A percentile compares a stretch with the other conserved stretches of the same genome.
Evolutionary conservation across 2,797 vertebrate genomes (phyloP).

Genomic region (Acipenser transmontanus): DNA sequence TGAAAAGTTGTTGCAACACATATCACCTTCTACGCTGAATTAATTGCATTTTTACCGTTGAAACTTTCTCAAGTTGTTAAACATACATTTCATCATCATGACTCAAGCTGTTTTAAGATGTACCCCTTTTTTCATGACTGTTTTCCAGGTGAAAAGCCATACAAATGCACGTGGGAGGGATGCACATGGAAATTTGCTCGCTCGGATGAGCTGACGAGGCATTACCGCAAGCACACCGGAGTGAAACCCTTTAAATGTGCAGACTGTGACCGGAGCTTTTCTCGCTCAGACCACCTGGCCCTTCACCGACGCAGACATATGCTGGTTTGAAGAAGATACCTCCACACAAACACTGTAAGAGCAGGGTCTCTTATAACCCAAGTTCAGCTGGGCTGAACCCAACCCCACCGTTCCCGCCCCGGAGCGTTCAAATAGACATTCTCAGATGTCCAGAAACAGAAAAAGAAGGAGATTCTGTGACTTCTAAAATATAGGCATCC

Average conservation of each 20-base stretch:
- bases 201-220: conserved; percentile 96
- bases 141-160: conserved; percentile 91
- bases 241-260: conserved; percentile 99
- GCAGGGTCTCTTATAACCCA: conserved; percentile 81
- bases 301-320: conserved; percentile 96
- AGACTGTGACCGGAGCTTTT: conserved; percentile 98
- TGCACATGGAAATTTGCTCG: conserved; percentile 99
- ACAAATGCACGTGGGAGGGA: conserved; percentile 98
- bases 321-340: conserved; percentile 82
- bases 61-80: too few relatives aligned
- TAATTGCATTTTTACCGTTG: too few relatives aligned
- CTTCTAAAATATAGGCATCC: conserved; percentile 19
- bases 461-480: conserved; percentile 48
- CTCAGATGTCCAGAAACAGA: conserved; percentile 47
- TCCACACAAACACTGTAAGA: conserved; percentile 46
- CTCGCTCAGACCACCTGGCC: conserved; percentile 95
- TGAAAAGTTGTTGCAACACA: too few relatives aligned
- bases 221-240: conserved; percentile 98
- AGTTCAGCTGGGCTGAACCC: conserved; percentile 90
- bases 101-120: too few relatives aligned
- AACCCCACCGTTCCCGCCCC: conserved; percentile 39
- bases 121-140: conserved; percentile 26
- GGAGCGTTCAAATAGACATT: conserved; percentile 50
- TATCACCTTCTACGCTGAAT: too few relatives aligned
- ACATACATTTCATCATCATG: too few relatives aligned